phyloP scores from a whole-genome alignment of 2,888 invertebrate genomes.

The Heliconius erato region DNA sequence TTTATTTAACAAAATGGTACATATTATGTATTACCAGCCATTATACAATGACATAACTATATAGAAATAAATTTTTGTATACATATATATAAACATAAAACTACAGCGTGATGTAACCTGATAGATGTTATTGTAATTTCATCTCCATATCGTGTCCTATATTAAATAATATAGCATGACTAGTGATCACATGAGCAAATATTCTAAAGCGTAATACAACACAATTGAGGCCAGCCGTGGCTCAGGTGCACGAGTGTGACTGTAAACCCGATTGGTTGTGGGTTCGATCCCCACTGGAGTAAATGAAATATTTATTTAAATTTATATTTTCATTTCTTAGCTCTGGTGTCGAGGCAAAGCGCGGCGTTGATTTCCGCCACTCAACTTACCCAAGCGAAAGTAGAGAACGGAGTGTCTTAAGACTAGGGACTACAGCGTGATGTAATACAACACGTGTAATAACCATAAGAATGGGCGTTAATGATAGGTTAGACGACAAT shows the following conservation, averaged over 20 bases:
- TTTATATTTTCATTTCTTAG: too few relatives aligned
- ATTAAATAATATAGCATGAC: conserved; percentile 16
- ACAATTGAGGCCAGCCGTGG: too few relatives aligned
- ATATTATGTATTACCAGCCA: background rate
- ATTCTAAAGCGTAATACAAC: background rate
- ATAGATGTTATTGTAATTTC: conserved; percentile 30
- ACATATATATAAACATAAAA: background rate
- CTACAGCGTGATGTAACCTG: conserved; percentile 7
- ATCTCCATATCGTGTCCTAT: conserved; percentile 20
- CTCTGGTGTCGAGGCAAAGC: too few relatives aligned
- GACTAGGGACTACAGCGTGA: too few relatives aligned
- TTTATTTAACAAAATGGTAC: background rate
- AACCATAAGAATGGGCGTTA: background rate
- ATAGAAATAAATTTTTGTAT: background rate
- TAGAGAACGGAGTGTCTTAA: too few relatives aligned
- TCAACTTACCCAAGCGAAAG: too few relatives aligned
- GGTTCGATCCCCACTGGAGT: too few relatives aligned
- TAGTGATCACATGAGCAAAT: background rate
- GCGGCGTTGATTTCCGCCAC: too few relatives aligned
- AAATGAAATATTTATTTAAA: too few relatives aligned
- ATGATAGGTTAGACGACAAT: background rate
- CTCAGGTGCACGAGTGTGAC: too few relatives aligned
- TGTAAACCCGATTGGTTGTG: too few relatives aligned
- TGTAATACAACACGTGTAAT: background rate
- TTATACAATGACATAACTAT: background rate